Conservation (phyloP, 2,888 invertebrate species). For the Pollenia labialis region DNA sequence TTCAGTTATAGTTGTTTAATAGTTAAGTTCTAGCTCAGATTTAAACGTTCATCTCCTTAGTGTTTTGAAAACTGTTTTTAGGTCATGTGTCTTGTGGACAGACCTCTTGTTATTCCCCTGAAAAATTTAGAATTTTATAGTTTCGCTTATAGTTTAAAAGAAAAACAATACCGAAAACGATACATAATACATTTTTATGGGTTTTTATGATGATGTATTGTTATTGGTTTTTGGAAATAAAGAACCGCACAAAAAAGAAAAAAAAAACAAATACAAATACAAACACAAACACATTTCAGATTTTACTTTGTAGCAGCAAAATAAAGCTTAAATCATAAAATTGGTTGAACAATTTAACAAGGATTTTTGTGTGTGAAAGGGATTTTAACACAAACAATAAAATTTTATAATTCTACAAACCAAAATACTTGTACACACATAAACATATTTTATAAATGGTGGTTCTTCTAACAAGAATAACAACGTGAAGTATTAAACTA, state of each 20-base stretch:
- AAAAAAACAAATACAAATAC: not conserved
- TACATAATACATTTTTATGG: constrained; percentile 33
- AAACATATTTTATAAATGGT: constrained; percentile 29
- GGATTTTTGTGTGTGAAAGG: not conserved
- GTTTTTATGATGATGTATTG: constrained; percentile 61
- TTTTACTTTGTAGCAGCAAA: constrained; percentile 42
- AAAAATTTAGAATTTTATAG: constrained; percentile 3
- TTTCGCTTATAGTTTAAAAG: not conserved
- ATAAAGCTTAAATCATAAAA: constrained; percentile 56
- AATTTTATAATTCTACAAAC: constrained; percentile 22
- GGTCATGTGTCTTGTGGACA: no score
- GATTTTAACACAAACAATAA: constrained; percentile 36
- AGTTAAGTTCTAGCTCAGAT: no score
- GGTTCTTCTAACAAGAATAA: constrained; percentile 13
- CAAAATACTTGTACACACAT: not conserved
- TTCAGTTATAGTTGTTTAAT: no score
- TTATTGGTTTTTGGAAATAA: constrained; percentile 55
- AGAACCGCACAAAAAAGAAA: not conserved
- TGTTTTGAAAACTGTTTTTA: no score
- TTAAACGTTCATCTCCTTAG: no score
- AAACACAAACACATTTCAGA: constrained; percentile 17
- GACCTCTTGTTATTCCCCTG: no score
- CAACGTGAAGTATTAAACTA: constrained; percentile 48
- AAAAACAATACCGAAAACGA: not conserved
- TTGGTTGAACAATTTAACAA: constrained; percentile 44